Conservation (phyloP, 2,888 invertebrate genomes). For the Acronicta aceris region DNA sequence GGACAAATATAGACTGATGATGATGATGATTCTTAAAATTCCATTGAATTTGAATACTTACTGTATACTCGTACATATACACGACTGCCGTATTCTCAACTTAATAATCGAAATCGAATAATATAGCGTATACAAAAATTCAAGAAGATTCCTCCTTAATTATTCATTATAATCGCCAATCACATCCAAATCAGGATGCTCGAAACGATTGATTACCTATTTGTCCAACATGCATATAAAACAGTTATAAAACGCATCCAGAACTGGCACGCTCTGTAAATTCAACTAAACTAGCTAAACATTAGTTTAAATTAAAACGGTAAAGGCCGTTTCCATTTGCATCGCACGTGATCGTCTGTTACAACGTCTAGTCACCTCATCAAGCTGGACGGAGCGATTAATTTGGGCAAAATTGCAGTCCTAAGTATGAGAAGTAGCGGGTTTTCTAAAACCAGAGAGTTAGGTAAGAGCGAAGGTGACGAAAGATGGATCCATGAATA, state of each 20-base stretch:
- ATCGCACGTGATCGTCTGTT: conserved; percentile 87
- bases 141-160: too few species aligned
- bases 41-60: too few species aligned
- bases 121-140: too few species aligned
- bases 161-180: too few species aligned
- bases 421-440: conserved; percentile 57
- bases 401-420: conserved; percentile 68
- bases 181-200: too few species aligned
- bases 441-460: not conserved
- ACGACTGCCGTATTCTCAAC: too few species aligned
- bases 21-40: too few species aligned
- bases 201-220: conserved; percentile 13
- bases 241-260: conserved; percentile 45
- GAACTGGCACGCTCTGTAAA: conserved; percentile 45
- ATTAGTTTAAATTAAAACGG: conserved; percentile 73
- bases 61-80: too few species aligned
- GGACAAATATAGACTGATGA: too few species aligned
- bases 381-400: conserved; percentile 76
- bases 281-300: conserved; percentile 68
- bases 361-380: conserved; percentile 84
- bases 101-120: too few species aligned
- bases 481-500: too few species aligned
- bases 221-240: conserved; percentile 27
- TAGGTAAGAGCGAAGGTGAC: not conserved
- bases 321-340: conserved; percentile 86